Evolutionary conservation across 1,140 invertebrate species (phyloP).

Genomic region (Meloidogyne hapla): DNA sequence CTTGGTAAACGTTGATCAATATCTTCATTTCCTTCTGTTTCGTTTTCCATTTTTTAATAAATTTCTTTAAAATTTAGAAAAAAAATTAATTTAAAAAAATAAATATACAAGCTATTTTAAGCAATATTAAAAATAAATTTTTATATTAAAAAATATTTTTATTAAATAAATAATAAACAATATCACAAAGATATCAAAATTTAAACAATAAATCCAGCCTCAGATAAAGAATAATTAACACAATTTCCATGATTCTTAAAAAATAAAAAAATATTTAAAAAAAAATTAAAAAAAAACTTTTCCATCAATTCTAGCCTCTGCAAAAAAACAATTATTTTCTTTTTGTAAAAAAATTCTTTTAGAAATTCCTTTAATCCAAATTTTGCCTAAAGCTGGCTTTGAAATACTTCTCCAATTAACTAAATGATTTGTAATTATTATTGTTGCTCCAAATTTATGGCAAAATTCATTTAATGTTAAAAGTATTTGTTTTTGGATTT

Average conservation of each 20-base stretch:
- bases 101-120: too few relatives aligned
- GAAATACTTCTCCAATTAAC: conserved; percentile 7
- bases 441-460: conserved; percentile 8
- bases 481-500: conserved; percentile 17
- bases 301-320: not conserved
- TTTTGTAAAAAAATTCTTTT: conserved; percentile 11
- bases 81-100: not conserved
- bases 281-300: too few relatives aligned
- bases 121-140: too few relatives aligned
- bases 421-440: conserved; percentile 21
- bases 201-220: conserved; percentile 2
- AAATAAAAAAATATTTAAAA: not conserved
- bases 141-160: too few relatives aligned
- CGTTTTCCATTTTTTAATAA: not conserved
- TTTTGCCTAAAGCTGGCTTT: conserved; percentile 19
- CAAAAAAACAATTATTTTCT: not conserved
- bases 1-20: not conserved
- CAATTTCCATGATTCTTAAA: not conserved
- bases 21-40: not conserved
- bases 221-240: not conserved
- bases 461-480: conserved; percentile 9
- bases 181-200: not conserved
- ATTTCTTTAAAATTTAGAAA: too few relatives aligned
- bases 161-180: too few relatives aligned
- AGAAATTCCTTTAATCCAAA: conserved; percentile 21